phyloP scores from a whole-genome alignment of 2,113 vertebrate species.

The Phodopus roborovskii region DNA sequence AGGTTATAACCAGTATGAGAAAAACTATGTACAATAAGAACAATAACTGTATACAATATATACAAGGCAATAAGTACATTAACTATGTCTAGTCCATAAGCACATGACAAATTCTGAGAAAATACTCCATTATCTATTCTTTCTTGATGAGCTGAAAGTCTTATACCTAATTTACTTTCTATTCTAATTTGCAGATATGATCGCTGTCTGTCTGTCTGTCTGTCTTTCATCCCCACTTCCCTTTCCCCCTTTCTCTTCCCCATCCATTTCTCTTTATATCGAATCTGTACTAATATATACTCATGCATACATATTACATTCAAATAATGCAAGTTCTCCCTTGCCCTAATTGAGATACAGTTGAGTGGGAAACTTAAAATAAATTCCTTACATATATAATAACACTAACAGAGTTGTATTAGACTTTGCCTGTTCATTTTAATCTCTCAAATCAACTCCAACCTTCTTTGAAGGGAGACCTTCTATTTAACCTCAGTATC shows the following conservation, averaged over 20 bases:
- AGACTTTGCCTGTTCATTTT: background rate
- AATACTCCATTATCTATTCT: too few relatives aligned
- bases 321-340: background rate
- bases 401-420: background rate
- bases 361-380: background rate
- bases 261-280: background rate
- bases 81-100: too few relatives aligned
- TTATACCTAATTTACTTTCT: too few relatives aligned
- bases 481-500: slow-evolving; percentile 16
- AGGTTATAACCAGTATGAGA: too few relatives aligned
- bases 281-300: background rate
- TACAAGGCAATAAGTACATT: too few relatives aligned
- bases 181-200: background rate
- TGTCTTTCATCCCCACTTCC: too few relatives aligned
- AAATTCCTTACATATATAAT: background rate
- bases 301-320: background rate
- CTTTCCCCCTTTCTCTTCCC: background rate
- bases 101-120: too few relatives aligned
- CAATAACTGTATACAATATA: too few relatives aligned
- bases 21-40: too few relatives aligned
- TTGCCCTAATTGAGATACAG: background rate
- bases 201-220: background rate
- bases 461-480: background rate
- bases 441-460: slow-evolving; percentile 10
- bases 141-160: too few relatives aligned